These are phyloP conservation scores for Cichladusa arquata DNA, from an alignment of 2,113 vertebrate species.

Conservation along the genomic window DNA sequence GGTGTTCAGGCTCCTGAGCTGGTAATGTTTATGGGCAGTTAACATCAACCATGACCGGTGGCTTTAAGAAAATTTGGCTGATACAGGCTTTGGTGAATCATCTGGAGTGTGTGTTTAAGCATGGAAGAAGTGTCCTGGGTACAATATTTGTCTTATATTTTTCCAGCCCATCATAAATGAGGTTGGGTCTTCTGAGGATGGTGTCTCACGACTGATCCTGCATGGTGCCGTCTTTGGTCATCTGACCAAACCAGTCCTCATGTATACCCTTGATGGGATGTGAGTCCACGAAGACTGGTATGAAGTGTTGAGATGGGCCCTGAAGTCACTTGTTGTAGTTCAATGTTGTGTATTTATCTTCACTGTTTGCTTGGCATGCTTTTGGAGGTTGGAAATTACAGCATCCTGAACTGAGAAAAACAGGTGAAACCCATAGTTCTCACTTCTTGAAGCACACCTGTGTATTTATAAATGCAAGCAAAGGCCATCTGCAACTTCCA, in stretches of 20 bases:
- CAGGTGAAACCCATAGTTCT: neutral
- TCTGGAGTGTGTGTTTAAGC: neutral
- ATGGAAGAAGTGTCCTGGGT: neutral
- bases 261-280: accelerated
- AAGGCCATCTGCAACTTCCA: constrained; percentile 4
- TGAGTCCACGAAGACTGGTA: neutral
- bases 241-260: neutral
- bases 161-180: neutral
- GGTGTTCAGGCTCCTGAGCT: neutral
- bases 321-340: neutral
- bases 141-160: neutral
- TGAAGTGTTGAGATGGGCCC: neutral
- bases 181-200: neutral
- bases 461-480: neutral
- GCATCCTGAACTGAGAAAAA: neutral
- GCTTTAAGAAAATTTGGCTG: neutral
- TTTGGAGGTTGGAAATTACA: neutral
- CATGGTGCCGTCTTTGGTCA: neutral
- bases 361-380: neutral
- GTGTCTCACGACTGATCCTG: neutral
- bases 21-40: neutral
- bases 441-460: neutral
- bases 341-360: neutral
- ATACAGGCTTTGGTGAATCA: neutral
- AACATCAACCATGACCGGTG: neutral